A percentile compares a stretch with the other conserved stretches of the same genome.
Conservation (phyloP, 2,113 vertebrate genomes). For the Mesocricetus auratus region DNA sequence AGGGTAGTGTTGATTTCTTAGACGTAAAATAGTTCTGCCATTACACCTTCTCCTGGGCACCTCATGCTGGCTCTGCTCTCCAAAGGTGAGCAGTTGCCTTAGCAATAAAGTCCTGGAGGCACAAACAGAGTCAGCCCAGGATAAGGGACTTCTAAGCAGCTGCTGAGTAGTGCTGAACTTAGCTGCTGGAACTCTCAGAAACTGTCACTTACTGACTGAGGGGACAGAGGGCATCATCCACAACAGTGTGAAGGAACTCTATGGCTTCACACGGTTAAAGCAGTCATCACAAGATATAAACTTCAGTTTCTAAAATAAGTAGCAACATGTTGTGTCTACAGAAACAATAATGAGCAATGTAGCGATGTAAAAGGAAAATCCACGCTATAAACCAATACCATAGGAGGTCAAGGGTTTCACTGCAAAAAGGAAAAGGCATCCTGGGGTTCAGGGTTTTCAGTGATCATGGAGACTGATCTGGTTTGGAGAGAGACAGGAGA, state of each 20-base stretch:
- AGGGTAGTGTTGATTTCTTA: slow-evolving; percentile 26
- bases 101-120: slow-evolving; percentile 48
- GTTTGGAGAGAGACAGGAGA: slow-evolving; percentile 7
- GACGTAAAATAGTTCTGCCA: background rate
- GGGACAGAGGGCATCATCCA: background rate
- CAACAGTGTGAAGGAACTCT: background rate
- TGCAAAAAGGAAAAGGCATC: background rate
- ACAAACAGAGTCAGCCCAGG: slow-evolving; percentile 11
- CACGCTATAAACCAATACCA: slow-evolving; percentile 4
- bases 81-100: slow-evolving; percentile 31
- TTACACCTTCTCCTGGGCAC: background rate
- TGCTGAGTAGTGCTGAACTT: background rate
- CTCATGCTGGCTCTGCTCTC: slow-evolving; percentile 29
- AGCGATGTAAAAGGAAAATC: slow-evolving; percentile 29
- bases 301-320: slow-evolving; percentile 37
- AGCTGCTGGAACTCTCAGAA: background rate
- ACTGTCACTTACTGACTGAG: background rate
- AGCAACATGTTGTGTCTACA: background rate
- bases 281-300: slow-evolving; percentile 45
- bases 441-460: background rate
- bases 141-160: background rate
- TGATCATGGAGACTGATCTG: background rate
- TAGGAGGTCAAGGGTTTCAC: slow-evolving; percentile 17
- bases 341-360: background rate
- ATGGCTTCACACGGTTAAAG: slow-evolving; percentile 11